Conservation (phyloP, 1,140 invertebrate species). For the Drosophila hydei region DNA sequence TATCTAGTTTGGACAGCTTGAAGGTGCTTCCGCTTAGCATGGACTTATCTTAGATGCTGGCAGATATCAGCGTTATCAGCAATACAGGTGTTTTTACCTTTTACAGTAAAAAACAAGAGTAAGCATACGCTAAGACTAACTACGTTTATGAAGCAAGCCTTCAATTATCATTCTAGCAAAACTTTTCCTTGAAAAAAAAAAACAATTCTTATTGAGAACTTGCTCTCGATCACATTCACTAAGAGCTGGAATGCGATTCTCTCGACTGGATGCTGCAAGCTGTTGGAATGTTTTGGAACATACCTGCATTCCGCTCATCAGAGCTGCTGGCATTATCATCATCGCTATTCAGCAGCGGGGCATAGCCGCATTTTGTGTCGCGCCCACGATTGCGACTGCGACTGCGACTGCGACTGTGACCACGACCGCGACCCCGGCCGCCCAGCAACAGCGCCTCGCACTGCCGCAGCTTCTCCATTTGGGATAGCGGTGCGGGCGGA, state of each 20-base stretch:
- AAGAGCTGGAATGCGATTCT: no score
- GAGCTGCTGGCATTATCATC: constrained; percentile 32
- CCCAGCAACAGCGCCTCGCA: constrained; percentile 8
- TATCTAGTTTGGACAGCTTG: constrained; percentile 16
- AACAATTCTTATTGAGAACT: no score
- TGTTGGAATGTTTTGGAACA: constrained; percentile 21
- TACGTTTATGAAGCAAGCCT: not conserved
- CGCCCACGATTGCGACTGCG: constrained; percentile 7
- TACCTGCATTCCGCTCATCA: constrained; percentile 46
- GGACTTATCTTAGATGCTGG: constrained; percentile 3
- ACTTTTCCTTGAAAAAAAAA: no score
- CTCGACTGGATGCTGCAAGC: not conserved
- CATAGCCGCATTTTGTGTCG: constrained; percentile 41
- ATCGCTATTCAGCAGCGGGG: constrained; percentile 45
- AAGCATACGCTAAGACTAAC: not conserved
- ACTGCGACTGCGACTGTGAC: not conserved
- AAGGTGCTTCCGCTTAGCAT: constrained; percentile 13
- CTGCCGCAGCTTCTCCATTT: constrained; percentile 39
- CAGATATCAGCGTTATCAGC: constrained; percentile 11
- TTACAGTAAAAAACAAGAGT: not conserved
- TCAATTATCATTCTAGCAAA: no score
- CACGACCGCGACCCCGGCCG: not conserved
- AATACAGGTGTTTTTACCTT: constrained; percentile 2
- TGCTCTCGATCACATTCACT: no score
- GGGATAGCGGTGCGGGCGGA: not conserved